Percentiles rank a stretch among this genome's conserved stretches.
These are phyloP conservation scores for Platysteira castanea DNA, from an alignment of 2,113 vertebrate species.

Conservation along the genomic window DNA sequence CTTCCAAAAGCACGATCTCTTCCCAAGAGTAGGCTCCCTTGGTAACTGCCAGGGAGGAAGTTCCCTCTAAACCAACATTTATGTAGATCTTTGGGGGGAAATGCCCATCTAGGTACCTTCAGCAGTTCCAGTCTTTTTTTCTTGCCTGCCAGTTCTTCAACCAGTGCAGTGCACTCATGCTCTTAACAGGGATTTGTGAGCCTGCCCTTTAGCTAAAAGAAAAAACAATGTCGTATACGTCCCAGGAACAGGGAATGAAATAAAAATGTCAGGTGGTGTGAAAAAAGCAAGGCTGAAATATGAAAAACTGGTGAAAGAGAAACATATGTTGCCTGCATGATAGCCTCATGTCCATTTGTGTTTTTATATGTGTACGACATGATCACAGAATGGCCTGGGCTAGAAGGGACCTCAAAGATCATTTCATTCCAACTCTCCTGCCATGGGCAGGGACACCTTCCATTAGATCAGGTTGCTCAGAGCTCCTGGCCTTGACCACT, in stretches of 20 bases:
- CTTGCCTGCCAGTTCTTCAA: neutral
- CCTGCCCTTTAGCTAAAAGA: neutral
- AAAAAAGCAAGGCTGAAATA: neutral
- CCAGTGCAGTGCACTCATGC: neutral
- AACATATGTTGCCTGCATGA: rapidly evolving
- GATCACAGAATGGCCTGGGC: neutral
- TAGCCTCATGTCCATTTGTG: neutral
- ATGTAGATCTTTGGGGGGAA: neutral
- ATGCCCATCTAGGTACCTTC: neutral
- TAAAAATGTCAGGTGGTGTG: neutral
- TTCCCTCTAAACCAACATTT: neutral
- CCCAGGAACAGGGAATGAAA: neutral
- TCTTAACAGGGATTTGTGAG: neutral
- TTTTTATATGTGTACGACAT: neutral
- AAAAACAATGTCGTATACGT: neutral
- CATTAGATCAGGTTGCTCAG: rapidly evolving
- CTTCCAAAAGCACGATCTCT: neutral
- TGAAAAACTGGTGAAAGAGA: neutral
- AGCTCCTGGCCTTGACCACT: neutral
- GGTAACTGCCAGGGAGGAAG: neutral
- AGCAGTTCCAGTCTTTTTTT: neutral
- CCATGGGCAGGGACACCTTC: neutral
- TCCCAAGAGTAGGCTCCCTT: neutral
- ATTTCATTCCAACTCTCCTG: rapidly evolving
- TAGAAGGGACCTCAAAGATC: neutral